Conservation (phyloP, 2,113 vertebrate genomes). For the pig (Sus scrofa) region DNA sequence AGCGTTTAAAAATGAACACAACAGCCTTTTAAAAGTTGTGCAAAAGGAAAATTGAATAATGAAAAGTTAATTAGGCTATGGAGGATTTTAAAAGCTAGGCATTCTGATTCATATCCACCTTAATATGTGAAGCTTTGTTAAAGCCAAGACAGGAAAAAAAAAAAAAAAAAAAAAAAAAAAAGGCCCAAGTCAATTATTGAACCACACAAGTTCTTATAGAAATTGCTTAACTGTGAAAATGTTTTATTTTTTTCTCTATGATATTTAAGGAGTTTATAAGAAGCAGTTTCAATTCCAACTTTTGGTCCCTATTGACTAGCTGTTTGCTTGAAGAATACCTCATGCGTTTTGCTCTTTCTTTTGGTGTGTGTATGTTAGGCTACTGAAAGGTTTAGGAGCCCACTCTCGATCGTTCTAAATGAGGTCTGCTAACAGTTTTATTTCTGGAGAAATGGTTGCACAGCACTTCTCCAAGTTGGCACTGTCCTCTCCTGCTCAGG, state of each 20-base stretch:
- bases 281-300: background rate
- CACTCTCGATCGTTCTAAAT: background rate
- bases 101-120: conserved; percentile 71
- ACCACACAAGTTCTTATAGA: conserved; percentile 21
- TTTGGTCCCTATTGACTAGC: background rate
- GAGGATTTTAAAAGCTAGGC: conserved; percentile 72
- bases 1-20: conserved; percentile 72
- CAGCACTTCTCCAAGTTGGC: background rate
- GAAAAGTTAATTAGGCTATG: conserved; percentile 76
- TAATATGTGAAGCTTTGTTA: conserved; percentile 64
- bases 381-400: background rate
- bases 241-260: background rate
- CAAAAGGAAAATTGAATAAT: conserved; percentile 76
- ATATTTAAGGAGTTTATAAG: conserved; percentile 33
- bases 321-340: conserved; percentile 21
- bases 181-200: conserved; percentile 53
- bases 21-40: conserved; percentile 47
- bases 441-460: conserved; percentile 17
- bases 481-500: background rate
- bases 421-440: background rate
- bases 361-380: conserved; percentile 34
- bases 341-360: conserved; percentile 44
- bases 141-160: background rate
- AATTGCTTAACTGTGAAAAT: conserved; percentile 34
- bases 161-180: background rate